A percentile compares a stretch with the other conserved stretches of the same genome.
Conservation (phyloP, 2,888 invertebrate genomes). For the Temnothorax rugatulus region DNA sequence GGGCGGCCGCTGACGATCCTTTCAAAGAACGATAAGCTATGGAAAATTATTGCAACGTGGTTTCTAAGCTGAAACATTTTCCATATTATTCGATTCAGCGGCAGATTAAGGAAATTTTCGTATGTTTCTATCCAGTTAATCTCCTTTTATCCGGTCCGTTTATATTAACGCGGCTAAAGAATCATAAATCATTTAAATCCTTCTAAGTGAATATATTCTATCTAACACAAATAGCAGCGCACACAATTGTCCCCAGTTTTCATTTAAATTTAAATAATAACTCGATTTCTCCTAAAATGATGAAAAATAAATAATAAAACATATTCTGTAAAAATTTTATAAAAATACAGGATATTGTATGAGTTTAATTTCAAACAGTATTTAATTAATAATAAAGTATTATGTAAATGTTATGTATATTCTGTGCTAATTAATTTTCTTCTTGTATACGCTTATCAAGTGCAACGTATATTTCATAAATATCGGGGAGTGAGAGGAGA, state of each 20-base stretch:
- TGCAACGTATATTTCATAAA: neutral
- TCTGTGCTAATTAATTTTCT: neutral
- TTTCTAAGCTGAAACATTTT: slow-evolving; percentile 77
- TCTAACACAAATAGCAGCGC: neutral
- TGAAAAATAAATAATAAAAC: neutral
- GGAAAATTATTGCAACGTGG: slow-evolving; percentile 79
- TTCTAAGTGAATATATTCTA: neutral
- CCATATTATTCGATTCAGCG: slow-evolving; percentile 73
- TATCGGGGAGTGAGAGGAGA: neutral
- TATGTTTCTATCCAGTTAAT: slow-evolving; percentile 41
- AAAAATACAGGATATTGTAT: neutral
- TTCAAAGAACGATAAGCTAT: slow-evolving; percentile 79
- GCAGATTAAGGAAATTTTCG: slow-evolving; percentile 67
- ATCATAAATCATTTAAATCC: slow-evolving; percentile 2
- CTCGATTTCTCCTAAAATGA: neutral
- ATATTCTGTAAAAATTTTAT: neutral
- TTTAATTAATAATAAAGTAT: neutral
- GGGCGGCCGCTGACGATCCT: slow-evolving; percentile 64
- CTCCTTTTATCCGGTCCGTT: neutral
- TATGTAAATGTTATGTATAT: neutral
- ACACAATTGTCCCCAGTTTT: neutral
- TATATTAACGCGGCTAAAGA: neutral
- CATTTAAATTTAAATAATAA: neutral
- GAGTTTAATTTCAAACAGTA: neutral
- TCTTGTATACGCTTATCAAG: neutral